phyloP scores from a whole-genome alignment of 2,113 vertebrate genomes.

The Raphicerus campestris region DNA sequence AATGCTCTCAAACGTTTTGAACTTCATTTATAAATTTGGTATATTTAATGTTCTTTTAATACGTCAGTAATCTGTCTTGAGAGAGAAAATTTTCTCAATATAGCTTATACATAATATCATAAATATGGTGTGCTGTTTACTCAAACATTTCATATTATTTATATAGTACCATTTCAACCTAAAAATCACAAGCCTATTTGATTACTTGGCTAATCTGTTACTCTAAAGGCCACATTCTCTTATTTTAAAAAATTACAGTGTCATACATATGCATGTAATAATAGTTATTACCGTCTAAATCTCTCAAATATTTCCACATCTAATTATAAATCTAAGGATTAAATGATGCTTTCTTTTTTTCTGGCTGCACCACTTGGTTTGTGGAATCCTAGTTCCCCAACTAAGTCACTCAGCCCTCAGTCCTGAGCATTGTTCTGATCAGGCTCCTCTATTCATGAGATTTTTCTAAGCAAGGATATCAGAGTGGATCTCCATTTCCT shows the following conservation, averaged over 20 bases:
- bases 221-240: neutral
- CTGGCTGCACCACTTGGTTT: neutral
- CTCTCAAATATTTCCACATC: neutral
- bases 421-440: neutral
- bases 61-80: neutral
- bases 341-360: neutral
- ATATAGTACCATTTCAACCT: neutral
- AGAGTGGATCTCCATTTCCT: neutral
- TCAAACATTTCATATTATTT: neutral
- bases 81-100: neutral
- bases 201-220: neutral
- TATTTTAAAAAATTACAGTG: neutral
- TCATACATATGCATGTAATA: neutral
- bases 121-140: neutral
- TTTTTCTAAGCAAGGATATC: neutral
- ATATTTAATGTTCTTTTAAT: neutral
- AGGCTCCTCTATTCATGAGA: neutral
- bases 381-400: neutral
- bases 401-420: neutral
- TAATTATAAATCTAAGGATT: neutral
- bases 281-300: neutral
- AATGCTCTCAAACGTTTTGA: neutral
- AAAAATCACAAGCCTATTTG: neutral
- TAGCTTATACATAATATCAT: neutral
- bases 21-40: neutral